phyloP scores from a whole-genome alignment of 2,797 vertebrate species.

The Xiphophorus birchmanni region DNA sequence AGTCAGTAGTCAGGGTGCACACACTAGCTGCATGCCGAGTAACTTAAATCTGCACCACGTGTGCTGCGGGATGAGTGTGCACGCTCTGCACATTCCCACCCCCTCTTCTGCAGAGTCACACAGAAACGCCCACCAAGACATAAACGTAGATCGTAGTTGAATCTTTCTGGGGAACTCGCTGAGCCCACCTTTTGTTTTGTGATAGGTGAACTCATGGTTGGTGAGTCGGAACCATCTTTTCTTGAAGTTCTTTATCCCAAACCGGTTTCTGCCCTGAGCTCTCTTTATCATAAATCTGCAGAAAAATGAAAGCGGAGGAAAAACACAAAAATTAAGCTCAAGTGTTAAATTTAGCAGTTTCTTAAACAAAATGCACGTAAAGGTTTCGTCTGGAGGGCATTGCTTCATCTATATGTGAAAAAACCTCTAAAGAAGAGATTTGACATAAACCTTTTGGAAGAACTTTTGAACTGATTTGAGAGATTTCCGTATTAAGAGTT shows the following conservation, averaged over 20 bases:
- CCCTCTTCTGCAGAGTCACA: conserved; percentile 17
- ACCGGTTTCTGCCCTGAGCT: conserved; percentile 96
- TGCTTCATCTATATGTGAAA: neutral
- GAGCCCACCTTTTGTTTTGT: conserved; percentile 93
- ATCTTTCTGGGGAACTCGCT: conserved; percentile 39
- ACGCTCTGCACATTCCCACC: conserved; percentile 41
- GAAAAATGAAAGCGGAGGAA: conserved; percentile 2
- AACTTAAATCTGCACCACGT: conserved; percentile 56
- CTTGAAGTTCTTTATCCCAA: conserved; percentile 99
- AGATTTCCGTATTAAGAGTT: neutral
- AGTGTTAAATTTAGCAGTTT: neutral
- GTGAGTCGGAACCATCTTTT: conserved; percentile 98
- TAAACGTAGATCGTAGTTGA: neutral
- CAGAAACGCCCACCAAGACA: conserved; percentile 6
- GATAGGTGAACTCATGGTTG: conserved; percentile 98
- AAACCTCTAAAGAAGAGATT: neutral
- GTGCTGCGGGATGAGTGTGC: conserved; percentile 39
- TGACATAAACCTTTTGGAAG: neutral
- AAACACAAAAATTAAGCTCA: conserved; percentile 2
- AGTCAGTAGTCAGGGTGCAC: conserved; percentile 27
- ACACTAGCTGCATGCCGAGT: conserved; percentile 30
- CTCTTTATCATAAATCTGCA: conserved; percentile 98
- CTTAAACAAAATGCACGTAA: neutral
- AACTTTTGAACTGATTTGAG: neutral
- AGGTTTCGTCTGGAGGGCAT: neutral